phyloP scores from a whole-genome alignment of 2,113 vertebrate species.

The Meleagris gallopavo region DNA sequence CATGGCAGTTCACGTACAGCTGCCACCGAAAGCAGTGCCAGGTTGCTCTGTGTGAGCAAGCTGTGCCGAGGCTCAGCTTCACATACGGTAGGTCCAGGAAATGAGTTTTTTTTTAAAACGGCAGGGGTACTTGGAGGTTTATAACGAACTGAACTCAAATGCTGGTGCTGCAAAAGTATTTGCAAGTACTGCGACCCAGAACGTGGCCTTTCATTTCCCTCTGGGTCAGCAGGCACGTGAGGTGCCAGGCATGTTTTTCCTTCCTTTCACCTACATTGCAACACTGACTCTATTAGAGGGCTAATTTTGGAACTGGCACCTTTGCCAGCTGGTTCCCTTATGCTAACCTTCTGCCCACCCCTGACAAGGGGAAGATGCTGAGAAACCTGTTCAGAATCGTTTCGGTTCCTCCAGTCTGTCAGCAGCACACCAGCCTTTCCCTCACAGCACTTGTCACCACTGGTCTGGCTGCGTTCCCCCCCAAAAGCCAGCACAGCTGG shows the following conservation, averaged over 20 bases:
- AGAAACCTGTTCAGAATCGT: accelerated
- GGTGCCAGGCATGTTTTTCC: accelerated
- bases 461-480: accelerated
- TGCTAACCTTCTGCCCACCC: neutral
- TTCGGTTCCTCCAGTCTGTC: accelerated
- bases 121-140: accelerated
- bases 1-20: accelerated
- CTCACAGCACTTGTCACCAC: accelerated
- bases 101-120: accelerated
- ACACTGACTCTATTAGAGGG: accelerated
- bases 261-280: accelerated
- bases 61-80: accelerated
- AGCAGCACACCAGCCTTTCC: neutral
- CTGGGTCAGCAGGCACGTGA: accelerated
- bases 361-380: neutral
- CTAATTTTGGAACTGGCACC: accelerated
- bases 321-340: neutral
- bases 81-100: accelerated
- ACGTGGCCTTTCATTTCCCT: neutral
- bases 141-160: neutral
- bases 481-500: accelerated
- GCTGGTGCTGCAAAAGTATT: too few species aligned
- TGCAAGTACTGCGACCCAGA: accelerated
- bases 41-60: accelerated
- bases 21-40: accelerated